A percentile compares a stretch with the other conserved stretches of the same genome.
Conservation (phyloP, 2,797 vertebrate genomes). For the Tragopan temminckii region DNA sequence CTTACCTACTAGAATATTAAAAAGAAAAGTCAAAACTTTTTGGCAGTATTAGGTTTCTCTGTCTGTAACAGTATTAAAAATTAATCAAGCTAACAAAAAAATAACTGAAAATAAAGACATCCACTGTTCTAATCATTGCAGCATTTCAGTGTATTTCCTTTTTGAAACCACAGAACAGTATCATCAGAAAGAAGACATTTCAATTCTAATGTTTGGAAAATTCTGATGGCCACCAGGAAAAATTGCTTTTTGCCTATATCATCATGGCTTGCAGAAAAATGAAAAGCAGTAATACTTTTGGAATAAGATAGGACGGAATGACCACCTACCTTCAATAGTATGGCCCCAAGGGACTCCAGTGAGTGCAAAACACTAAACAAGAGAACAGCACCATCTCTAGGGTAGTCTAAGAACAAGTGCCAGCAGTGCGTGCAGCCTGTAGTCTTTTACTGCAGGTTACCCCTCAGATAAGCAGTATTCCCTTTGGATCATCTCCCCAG, state of each 20-base stretch:
- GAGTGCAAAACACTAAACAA: background rate
- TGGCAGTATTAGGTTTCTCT: background rate
- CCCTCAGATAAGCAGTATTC: background rate
- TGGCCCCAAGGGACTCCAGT: background rate
- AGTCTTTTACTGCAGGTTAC: background rate
- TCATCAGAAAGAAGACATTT: constrained; percentile 24
- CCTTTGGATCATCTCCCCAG: background rate
- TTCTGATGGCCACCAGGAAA: background rate
- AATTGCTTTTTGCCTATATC: background rate
- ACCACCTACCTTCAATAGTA: background rate
- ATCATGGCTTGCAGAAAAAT: background rate
- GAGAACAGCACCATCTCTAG: constrained; percentile 1
- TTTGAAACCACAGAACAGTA: constrained; percentile 3
- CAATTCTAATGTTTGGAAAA: background rate
- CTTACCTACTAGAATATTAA: background rate
- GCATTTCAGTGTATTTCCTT: background rate
- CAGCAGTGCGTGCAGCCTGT: background rate
- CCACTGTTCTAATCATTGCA: background rate
- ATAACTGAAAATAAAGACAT: background rate
- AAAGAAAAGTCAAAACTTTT: background rate
- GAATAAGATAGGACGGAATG: background rate
- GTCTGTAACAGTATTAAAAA: background rate
- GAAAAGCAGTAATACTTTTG: background rate
- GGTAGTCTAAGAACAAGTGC: background rate
- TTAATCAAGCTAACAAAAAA: background rate